phyloP scores from a whole-genome alignment of 1,140 invertebrate genomes.

The Diploscapter pachys region DNA sequence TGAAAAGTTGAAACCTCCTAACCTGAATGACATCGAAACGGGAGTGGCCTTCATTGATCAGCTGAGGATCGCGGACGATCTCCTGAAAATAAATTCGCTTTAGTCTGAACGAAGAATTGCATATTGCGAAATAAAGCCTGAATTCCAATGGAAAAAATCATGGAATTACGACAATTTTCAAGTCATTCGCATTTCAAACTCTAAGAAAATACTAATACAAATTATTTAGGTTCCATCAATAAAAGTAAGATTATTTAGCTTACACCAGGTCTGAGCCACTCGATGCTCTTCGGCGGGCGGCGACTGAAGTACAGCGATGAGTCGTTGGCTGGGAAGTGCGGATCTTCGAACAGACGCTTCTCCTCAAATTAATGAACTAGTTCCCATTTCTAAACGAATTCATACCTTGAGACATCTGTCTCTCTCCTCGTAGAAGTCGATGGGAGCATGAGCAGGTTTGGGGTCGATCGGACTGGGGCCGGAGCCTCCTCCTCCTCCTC shows the following conservation, averaged over 20 bases:
- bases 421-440: conserved; percentile 45
- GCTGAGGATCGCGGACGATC: conserved; percentile 78
- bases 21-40: conserved; percentile 85
- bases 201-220: too few relatives aligned
- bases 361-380: conserved; percentile 49
- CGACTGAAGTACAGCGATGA: conserved; percentile 66
- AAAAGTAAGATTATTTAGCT: conserved; percentile 33
- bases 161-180: too few relatives aligned
- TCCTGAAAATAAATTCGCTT: conserved; percentile 70
- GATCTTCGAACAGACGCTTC: conserved; percentile 69
- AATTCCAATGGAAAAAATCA: too few relatives aligned
- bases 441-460: not conserved
- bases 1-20: conserved; percentile 73
- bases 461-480: not conserved
- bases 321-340: conserved; percentile 67
- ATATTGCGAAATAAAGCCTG: conserved; percentile 29
- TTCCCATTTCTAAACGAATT: conserved; percentile 1
- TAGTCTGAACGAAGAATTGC: conserved; percentile 47
- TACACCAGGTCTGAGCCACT: conserved; percentile 63
- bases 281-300: conserved; percentile 60
- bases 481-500: conserved; percentile 15
- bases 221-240: too few relatives aligned
- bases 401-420: conserved; percentile 41
- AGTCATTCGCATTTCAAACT: too few relatives aligned
- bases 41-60: conserved; percentile 90